Evolutionary conservation across 2,888 invertebrate species (phyloP), one percentile per base, ranked within the genome.

Genomic region (Cantharis flavilabris): DNA sequence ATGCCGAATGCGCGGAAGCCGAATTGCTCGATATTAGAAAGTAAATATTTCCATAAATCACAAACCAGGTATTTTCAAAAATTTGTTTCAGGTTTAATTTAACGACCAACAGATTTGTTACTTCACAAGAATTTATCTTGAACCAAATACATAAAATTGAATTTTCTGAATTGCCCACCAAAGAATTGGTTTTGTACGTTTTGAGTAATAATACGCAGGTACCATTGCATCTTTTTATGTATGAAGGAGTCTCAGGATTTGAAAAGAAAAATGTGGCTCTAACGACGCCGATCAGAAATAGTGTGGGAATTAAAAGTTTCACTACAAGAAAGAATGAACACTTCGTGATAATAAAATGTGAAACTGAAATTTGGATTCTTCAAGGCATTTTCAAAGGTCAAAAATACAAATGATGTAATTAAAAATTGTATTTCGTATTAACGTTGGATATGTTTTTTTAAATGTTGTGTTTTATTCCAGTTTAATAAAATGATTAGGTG

Each of bases 111-210:
- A 73, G 82, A 69, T 89, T 89, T 71, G 73, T 81, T 11, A 82
- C 85, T 3, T 84, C 86, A 73, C 90, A 90, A 84, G 84, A 84
- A 16, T 83, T 90, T n/a, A 81, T 86, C 13, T 81, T 88, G 9
- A 83, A 84, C 30, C 84, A 83, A 18, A 87, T 88, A 10, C 80
- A 85, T 0, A 84, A 88, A 76, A 81, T 89, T 5, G 84, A 86
- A 76, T 90, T 90, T 75, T 80, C 86, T 5, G 72, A 85, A 9
- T 80, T 90, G n/a, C 84, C 87, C 1, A 87, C 89, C 0, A 80
- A 87, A 11, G 90, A 91, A 82, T 83, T 90, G 26, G 82, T 90
- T 14, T 81, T 91, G 1, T 88, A 89, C 76, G 82, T 89, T 2
- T 80, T 88, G 65, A 88, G 89, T 0, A 84, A 86, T 14, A 85